phyloP scores from a whole-genome alignment of 1,140 invertebrate species.

The Babylonia areolata region DNA sequence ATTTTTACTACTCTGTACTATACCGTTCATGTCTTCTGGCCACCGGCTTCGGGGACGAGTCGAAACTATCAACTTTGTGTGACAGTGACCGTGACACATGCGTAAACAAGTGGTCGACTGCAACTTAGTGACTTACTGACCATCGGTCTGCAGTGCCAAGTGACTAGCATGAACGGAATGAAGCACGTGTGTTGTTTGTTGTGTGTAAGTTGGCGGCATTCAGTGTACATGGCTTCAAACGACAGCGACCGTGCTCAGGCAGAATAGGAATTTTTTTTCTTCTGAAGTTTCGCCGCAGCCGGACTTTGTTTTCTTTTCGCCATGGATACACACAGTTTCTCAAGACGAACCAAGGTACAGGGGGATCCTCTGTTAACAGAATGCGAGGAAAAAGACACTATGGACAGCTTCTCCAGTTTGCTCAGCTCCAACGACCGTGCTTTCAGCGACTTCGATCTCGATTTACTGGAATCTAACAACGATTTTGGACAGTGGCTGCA shows the following conservation, averaged over 20 bases:
- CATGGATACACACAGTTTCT: slow-evolving; percentile 25
- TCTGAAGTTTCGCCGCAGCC: too few species aligned
- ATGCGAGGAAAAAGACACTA: slow-evolving; percentile 25
- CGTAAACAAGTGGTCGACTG: background rate
- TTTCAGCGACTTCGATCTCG: slow-evolving; percentile 6
- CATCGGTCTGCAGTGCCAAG: background rate
- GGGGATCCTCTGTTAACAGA: slow-evolving; percentile 30
- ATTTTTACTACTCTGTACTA: slow-evolving; percentile 40
- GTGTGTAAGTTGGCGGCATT: background rate
- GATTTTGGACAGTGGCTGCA: slow-evolving; percentile 32
- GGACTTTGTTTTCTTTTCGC: slow-evolving; percentile 6
- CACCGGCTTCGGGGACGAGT: background rate
- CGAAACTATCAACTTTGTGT: background rate
- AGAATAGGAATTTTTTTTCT: background rate
- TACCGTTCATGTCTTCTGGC: background rate
- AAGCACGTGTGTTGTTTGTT: background rate
- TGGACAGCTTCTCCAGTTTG: slow-evolving; percentile 29
- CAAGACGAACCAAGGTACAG: background rate
- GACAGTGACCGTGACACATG: background rate
- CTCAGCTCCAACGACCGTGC: background rate
- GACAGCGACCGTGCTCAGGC: background rate
- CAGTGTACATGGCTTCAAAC: background rate
- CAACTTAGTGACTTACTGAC: slow-evolving; percentile 15
- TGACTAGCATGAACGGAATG: background rate
- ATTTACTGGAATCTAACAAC: slow-evolving; percentile 8